A percentile compares a stretch with the other conserved stretches of the same genome.
Evolutionary conservation across 2,113 vertebrate genomes (phyloP).

Genomic region (Gorsachius goisagi): DNA sequence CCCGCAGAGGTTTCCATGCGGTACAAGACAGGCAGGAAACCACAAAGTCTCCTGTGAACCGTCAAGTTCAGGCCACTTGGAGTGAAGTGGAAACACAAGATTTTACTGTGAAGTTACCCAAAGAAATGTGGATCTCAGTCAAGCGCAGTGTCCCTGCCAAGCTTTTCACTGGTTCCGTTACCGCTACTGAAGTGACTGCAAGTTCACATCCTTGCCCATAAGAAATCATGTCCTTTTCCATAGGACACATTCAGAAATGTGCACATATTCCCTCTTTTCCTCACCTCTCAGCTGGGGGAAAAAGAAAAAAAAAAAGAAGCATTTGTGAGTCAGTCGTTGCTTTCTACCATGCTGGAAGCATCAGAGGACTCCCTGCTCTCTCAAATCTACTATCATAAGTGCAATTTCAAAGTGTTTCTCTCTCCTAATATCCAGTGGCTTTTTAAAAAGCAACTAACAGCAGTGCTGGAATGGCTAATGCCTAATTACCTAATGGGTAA

Average conservation of each 20-base stretch:
- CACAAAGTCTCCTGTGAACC: background rate
- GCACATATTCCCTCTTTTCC: background rate
- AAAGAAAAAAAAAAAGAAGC: background rate
- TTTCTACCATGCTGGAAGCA: background rate
- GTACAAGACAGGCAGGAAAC: background rate
- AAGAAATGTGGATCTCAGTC: background rate
- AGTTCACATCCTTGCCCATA: background rate
- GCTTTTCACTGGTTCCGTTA: background rate
- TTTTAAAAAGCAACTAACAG: conserved; percentile 52
- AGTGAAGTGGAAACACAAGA: background rate
- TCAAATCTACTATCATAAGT: background rate
- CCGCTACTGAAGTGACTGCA: background rate
- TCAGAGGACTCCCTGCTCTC: background rate
- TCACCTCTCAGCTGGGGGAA: background rate
- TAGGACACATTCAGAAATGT: background rate
- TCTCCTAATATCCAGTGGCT: conserved; percentile 37
- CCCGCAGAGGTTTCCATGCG: background rate
- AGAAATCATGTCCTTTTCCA: background rate
- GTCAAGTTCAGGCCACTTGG: background rate
- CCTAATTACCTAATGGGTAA: conserved; percentile 56
- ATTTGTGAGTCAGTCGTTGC: background rate
- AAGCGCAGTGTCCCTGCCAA: background rate
- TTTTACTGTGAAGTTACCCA: background rate
- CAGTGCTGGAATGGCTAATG: conserved; percentile 48
- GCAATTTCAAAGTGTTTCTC: conserved; percentile 39